Evolutionary conservation across 2,888 invertebrate species (phyloP), one percentile per base, ranked within the genome.

Genomic region (Coleophora deauratella): DNA sequence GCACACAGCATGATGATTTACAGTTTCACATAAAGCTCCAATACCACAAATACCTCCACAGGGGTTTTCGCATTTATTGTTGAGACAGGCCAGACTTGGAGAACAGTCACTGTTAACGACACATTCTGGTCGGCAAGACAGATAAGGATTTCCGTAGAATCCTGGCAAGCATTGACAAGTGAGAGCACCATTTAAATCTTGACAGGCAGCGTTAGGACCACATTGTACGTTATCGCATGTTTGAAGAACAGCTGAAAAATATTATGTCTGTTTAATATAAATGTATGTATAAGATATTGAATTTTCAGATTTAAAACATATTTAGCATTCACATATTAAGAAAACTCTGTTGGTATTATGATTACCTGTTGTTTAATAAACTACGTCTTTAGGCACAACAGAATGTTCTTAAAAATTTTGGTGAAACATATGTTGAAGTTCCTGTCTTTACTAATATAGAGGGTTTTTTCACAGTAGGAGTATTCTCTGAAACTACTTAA

Each of bases 21-120:
- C 86, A 13, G 89, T 88, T 61, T 90, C 89, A 57, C 95, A 95
- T 38, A 88, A 75, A 10, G 94, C 92, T 54, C 89, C 89, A 28
- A 91, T 77, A 31, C 94, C 95, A 65, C 95, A 95, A 8, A 91
- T 90, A 42, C 91, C 91, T 35, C 82, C 76, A 60, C 95, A 95
- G 21, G 94, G 93, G 69, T 93, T 91, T 48, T 89, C 88, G 62
- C 95, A 95, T 75, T 89, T 92, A 51, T 91, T 91, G 62, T 92
- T 93, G 37, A 92, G 87, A 61, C 95, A 95, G 11, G 94, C 91
- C 56, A 88, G 87, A 44, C 90, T 88, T 37, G 89, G 74, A 6
- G 89, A 72, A 66, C 95, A 95, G 65, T 95, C 94, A 12, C 91
- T 89, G 64, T 95, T 95, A 9, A 93, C 88, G 1, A 95, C 91